Base-by-base conservation (phyloP, 1,140 invertebrate species). In the Hirudo medicinalis region DNA sequence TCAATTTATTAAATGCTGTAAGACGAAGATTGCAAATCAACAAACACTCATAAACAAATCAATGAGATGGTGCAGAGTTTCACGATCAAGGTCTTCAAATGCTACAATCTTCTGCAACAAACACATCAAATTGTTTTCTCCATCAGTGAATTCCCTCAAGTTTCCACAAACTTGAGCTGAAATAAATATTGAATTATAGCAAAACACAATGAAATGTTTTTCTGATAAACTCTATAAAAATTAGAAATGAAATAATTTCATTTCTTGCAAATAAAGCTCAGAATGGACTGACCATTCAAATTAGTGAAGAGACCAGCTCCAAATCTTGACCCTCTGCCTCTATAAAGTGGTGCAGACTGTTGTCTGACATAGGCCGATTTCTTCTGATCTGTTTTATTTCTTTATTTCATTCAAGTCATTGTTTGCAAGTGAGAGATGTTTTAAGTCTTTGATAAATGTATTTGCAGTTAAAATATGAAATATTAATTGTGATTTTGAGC, bases 1-100 rank as follows among this genome's bases (percentile, higher is more conserved):
- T 11, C 5, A 49, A 49, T 49, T 49, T 49, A 40, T 49, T 5
- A 49, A 49, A 49, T 49, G 11, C 15, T 49, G 1, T 49, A 17
- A 49, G 15, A 13, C 3, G 9, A 49, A 49, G 43, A 13, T 49
- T 5, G 11, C 43, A 49, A 49, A 49, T 63, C 4, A 63, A 63
- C 57, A 70, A 80, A 90, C 89, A 83, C 96, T 94, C 89, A 98
- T 95, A 3, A 99, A 85, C 11, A 99, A 86, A 78, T 95, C 93
- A 2, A 97, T 89, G n/a, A 97, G 83, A 25, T 97, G 84, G 82
- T 97, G 94, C 73, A 94, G 91, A 0, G 95, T 96, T 83, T 97
- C 93, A 77, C 90, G 88, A 79, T 99, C 95, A 25, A 91, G 87
- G 79, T 97, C 94, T 80, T 97, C 93, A 70, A 93, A 83, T 77